Percentiles rank a stretch among this genome's conserved stretches.
Conservation (phyloP, 2,888 invertebrate species). For the Caenorhabditis becei region DNA sequence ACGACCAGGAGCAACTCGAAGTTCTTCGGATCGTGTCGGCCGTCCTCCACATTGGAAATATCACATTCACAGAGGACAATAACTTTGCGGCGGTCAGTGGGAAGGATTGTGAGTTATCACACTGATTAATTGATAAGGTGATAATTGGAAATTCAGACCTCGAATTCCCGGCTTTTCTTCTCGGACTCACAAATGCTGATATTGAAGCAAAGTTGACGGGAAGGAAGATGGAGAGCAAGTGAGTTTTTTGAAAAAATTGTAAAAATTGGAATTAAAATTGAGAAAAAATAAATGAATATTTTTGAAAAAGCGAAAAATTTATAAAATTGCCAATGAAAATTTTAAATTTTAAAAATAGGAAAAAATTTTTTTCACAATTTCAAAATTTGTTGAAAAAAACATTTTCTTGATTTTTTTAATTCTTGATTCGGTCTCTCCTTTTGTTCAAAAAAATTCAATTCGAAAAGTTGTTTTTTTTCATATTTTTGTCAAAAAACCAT, state of each 20-base stretch:
- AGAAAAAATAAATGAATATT: neutral
- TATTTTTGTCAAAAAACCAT: too few species aligned
- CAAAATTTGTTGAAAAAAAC: too few species aligned
- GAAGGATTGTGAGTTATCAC: slow-evolving; percentile 84
- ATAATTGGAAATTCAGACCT: slow-evolving; percentile 83
- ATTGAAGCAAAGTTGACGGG: slow-evolving; percentile 85
- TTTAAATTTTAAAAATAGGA: too few species aligned
- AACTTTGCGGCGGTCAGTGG: slow-evolving; percentile 85
- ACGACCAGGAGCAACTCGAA: slow-evolving; percentile 84
- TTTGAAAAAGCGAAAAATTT: neutral
- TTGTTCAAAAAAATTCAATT: too few species aligned
- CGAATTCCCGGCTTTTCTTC: slow-evolving; percentile 85
- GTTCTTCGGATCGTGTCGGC: slow-evolving; percentile 85
- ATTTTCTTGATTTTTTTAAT: too few species aligned
- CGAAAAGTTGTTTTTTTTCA: too few species aligned
- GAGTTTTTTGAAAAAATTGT: slow-evolving; percentile 11
- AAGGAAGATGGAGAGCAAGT: slow-evolving; percentile 84
- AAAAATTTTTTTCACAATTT: too few species aligned
- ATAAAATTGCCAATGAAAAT: neutral
- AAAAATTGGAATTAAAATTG: neutral
- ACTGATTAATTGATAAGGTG: neutral
- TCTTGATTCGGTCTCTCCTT: too few species aligned
- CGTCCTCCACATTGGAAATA: slow-evolving; percentile 86
- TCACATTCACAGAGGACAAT: slow-evolving; percentile 84
- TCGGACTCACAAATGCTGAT: slow-evolving; percentile 85